Base-by-base conservation (phyloP, 2,797 vertebrate species). In the Gymnopithys bicolor region DNA sequence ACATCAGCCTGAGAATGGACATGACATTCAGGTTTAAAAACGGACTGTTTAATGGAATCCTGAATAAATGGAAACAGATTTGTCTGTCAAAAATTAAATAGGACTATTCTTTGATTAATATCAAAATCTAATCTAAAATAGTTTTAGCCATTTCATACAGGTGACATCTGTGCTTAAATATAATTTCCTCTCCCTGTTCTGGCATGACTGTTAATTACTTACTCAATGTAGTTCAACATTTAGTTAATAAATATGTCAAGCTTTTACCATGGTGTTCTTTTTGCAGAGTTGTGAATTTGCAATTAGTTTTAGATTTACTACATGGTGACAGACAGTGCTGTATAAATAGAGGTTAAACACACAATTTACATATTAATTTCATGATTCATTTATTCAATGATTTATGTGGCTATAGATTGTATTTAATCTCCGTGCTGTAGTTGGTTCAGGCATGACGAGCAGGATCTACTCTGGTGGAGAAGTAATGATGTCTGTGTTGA, bases 281-380 rank as follows among this genome's bases (percentile, higher is more conserved):
- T 97, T 97, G 97, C 97, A 97, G 97, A 97, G 97, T 98, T 97
- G 97, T 98, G 98, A 98, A 98, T 98, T 98, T 97, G 98, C 98
- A 98, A 99, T 98, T 98, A 98, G 98, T 98, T 98, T 98, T 98
- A 98, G 98, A 98, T 98, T 98, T 98, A 98, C 98, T 98, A 98
- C 98, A 97, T 97, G 97, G 97, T 98, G 98, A 98, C 98, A 98
- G 98, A 98, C 98, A 98, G 98, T 98, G 98, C 98, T 98, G 97
- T 98, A 98, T 98, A 98, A 98, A 98, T 98, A 98, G 98, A 98
- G 98, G 98, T 99, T 99, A 99, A 99, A 98, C 98, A 98, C 98
- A 98, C 98, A 98, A 98, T 99, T 99, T 99, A 98, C 98, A 98
- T 99, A 99, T 99, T 99, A 98, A 98, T 99, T 99, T 98, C 98